Evolutionary conservation across 2,113 vertebrate species (phyloP), one percentile per base, ranked within the genome.

Genomic region (Nesoenas mayeri): DNA sequence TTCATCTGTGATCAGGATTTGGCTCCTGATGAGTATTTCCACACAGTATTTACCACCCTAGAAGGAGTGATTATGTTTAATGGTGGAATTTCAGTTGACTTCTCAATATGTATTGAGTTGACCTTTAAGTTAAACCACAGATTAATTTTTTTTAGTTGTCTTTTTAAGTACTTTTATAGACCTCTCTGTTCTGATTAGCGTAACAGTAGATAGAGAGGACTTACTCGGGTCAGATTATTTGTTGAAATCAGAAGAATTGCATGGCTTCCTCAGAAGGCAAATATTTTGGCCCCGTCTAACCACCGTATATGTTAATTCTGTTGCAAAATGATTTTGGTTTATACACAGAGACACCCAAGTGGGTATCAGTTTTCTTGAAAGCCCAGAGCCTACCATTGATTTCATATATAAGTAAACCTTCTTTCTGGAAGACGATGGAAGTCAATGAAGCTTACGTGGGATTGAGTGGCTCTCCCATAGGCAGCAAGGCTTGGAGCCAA

Each of bases 101-200:
- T 96, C 92, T 96, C 94, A 89, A 69, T 96, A 97, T 97, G 84
- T 82, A 95, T 96, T 96, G 95, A 81, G 80, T 79, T 96, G 96
- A 97, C 96, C 96, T 96, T 97, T 94, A 96, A 88, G 94, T 96
- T 96, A 95, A 97, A 94, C 80, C 84, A 79, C 89, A 94, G 91
- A 91, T 95, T 97, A 96, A 82, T 93, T 94, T 91, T 96, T 97
- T 96, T 95, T 93, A 89, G 91, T 96, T 95, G 93, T 91, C 92
- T 84, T 64, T 86, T 93, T 87, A 92, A 96, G 91, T 84, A 81
- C 88, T 48, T 97, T 97, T 96, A 96, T 94, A 95, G 92, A 93
- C 88, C 91, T 95, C 70, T 96, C 82, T 69, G 80, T 96, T 89
- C 96, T 75, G 91, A 86, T 96, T 96, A 96, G 70, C 38, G 38